Evolutionary conservation across 2,888 invertebrate genomes (phyloP).

Genomic region (Brachylomia viminalis): DNA sequence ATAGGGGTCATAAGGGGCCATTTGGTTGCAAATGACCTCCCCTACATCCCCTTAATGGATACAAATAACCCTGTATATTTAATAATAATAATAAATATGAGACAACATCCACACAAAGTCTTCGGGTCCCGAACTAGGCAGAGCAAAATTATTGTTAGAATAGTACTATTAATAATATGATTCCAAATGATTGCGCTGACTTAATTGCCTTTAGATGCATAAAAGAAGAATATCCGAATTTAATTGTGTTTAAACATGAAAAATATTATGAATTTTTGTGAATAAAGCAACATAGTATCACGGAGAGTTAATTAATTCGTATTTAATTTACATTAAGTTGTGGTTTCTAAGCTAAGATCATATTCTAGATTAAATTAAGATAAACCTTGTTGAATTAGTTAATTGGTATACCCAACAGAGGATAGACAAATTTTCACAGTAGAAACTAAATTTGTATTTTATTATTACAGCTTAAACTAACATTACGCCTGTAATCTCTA

Average conservation of each 20-base stretch:
- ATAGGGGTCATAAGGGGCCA: no score
- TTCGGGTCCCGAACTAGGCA: no score
- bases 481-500: no score
- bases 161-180: background rate
- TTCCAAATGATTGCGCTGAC: background rate
- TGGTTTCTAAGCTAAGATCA: background rate
- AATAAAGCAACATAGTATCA: background rate
- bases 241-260: background rate
- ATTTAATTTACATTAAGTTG: background rate
- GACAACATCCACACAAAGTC: no score
- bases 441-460: background rate
- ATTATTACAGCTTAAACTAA: background rate
- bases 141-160: background rate
- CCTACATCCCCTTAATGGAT: no score
- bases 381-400: background rate
- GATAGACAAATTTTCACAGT: background rate
- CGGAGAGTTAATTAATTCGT: background rate
- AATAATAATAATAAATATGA: no score
- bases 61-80: no score
- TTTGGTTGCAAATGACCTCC: no score
- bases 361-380: background rate
- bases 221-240: background rate
- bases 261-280: background rate
- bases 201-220: background rate
- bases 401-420: background rate